Evolutionary conservation across 2,888 invertebrate species (phyloP), one percentile per base, ranked within the genome.

Genomic region (Eupithecia insigniata): DNA sequence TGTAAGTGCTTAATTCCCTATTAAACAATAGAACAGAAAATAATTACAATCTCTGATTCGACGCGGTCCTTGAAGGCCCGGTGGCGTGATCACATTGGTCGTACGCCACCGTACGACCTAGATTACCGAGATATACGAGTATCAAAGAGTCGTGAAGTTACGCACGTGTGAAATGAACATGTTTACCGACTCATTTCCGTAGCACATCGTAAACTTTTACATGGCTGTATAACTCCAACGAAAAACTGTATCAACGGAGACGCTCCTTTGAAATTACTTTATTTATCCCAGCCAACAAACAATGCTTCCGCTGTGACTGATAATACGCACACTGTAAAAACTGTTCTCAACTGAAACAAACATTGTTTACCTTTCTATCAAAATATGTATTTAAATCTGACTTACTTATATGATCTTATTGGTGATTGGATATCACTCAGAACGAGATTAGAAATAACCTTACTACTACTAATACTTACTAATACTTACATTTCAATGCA

Each of bases 181-280:
- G 61, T 71, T 71, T 71, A 71, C 69, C 66, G 36, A 62, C 69
- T 74, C 74, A 71, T 74, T 71, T 71, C 58, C 66, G 36, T 58
- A 71, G 28, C 66, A 71, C 69, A 69, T 69, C 71, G 67, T 71
- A 74, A 74, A 74, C 71, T 71, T 74, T 74, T 69, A 71, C 74
- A 71, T 58, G 46, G 46, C 58, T 69, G 39, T 70, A 70, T 73
- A 69, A 62, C 46, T 71, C 58, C 71, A 58, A 60, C 69, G 69
- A 64, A 74, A 70, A 74, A 66, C 74, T 71, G 55, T 70, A 70
- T 70, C 69, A 69, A 69, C 69, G 68, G 62, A 36, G 65, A 64
- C 69, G 58, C 66, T 69, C 46, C 32, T 68, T 70, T 39, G 69
- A 67, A 71, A 62, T 71, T 62, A 66, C 66, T 64, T 69, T 58